phyloP scores from a whole-genome alignment of 2,888 invertebrate species.

The Linyphia triangularis region DNA sequence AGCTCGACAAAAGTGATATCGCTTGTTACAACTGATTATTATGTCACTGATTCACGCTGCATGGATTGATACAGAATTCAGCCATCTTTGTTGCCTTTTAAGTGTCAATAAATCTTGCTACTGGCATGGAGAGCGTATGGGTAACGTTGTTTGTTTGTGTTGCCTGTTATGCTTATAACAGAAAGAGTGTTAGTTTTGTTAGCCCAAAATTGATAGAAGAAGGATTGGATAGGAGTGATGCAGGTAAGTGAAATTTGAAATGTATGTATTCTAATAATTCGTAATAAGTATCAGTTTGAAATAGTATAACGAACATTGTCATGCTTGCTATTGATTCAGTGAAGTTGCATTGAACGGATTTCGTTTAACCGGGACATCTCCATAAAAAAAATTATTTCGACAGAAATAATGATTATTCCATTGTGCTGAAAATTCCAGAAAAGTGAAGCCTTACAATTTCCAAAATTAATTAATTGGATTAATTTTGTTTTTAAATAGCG shows the following conservation, averaged over 20 bases:
- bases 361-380: no score
- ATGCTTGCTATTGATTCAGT: no score
- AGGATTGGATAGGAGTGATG: conserved; percentile 41
- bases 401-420: no score
- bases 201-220: conserved; percentile 38
- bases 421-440: no score
- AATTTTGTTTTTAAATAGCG: no score
- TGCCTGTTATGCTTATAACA: conserved; percentile 32
- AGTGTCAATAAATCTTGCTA: neutral
- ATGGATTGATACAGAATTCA: neutral
- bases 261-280: no score
- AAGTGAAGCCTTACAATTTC: no score
- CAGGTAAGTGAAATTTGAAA: conserved; percentile 20
- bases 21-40: neutral
- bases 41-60: neutral
- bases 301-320: no score
- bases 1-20: neutral
- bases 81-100: neutral
- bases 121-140: conserved; percentile 20
- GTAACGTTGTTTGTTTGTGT: conserved; percentile 40
- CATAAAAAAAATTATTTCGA: no score
- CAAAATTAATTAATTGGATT: no score
- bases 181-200: conserved; percentile 47
- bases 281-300: no score
- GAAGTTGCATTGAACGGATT: no score